Evolutionary conservation across 1,140 invertebrate species (phyloP).

Genomic region (Spodoptera frugiperda): DNA sequence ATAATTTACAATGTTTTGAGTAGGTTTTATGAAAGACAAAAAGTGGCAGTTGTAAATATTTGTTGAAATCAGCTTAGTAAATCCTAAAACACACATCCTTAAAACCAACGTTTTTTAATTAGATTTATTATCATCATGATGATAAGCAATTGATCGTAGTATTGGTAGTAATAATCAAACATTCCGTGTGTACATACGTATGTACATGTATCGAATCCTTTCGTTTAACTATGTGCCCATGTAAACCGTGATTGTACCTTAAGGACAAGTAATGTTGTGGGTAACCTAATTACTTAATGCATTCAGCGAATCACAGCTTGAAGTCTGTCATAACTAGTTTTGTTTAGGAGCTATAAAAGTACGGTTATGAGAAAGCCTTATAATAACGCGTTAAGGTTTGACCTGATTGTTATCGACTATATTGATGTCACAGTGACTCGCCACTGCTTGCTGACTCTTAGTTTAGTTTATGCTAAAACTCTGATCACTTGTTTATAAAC

Average conservation of each 20-base stretch:
- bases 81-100: neutral
- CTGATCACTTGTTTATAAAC: neutral
- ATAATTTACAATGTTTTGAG: neutral
- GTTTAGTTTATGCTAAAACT: conserved; percentile 2
- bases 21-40: too few species aligned
- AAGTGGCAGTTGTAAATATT: too few species aligned
- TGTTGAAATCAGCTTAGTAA: too few species aligned
- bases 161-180: too few species aligned
- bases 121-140: conserved; percentile 1
- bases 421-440: neutral
- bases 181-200: too few species aligned
- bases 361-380: conserved; percentile 32
- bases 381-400: conserved; percentile 28
- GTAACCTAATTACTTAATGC: neutral
- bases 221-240: too few species aligned
- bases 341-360: conserved; percentile 24
- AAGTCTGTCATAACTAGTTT: neutral
- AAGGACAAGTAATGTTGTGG: too few species aligned
- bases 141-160: neutral
- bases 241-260: too few species aligned
- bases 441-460: neutral
- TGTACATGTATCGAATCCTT: too few species aligned
- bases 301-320: conserved; percentile 16
- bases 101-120: neutral
- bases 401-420: conserved; percentile 12